Evolutionary conservation across 2,113 vertebrate genomes (phyloP).

Genomic region (Clinocottus analis): DNA sequence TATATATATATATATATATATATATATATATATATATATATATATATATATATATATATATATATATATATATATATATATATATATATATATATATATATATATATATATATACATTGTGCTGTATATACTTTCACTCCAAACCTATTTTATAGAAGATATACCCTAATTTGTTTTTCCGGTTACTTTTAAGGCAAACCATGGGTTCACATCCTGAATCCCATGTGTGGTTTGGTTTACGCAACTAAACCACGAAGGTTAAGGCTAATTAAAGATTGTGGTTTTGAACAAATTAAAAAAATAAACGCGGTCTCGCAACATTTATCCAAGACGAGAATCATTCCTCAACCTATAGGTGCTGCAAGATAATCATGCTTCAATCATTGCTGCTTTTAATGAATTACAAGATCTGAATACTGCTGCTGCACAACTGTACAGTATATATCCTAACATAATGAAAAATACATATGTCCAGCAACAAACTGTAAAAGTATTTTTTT

Average conservation of each 20-base stretch:
- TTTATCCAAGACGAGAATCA: neutral
- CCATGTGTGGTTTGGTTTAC: neutral
- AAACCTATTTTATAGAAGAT: neutral
- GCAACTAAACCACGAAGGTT: neutral
- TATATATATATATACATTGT: neutral
- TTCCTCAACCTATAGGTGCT: neutral
- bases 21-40: too few species aligned
- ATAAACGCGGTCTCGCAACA: neutral
- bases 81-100: too few species aligned
- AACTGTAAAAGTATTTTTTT: conserved; percentile 28
- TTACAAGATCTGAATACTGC: neutral
- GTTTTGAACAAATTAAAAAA: conserved; percentile 20
- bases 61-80: too few species aligned
- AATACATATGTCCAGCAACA: neutral
- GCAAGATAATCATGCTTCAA: neutral
- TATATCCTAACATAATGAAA: neutral
- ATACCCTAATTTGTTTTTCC: neutral
- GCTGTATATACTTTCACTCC: neutral
- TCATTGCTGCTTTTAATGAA: neutral
- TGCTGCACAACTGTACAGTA: neutral
- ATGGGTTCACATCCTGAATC: neutral
- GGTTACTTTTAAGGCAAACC: neutral
- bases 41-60: too few species aligned
- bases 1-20: too few species aligned
- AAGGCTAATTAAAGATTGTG: neutral